These are phyloP conservation scores for Megalonaias nervosa DNA, from an alignment of 1,140 invertebrate genomes.

Conservation along the genomic window DNA sequence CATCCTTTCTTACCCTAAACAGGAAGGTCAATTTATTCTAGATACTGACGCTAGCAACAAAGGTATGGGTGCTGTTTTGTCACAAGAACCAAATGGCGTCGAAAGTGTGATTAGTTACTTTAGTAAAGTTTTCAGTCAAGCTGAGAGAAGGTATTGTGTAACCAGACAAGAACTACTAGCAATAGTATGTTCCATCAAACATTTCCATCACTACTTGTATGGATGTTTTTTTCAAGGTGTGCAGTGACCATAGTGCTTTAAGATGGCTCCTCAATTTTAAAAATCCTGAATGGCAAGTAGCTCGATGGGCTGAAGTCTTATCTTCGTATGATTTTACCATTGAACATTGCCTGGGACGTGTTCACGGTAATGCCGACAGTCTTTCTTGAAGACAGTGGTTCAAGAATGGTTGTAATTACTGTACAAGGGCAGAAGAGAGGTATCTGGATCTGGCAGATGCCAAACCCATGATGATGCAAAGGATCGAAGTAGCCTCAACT, in stretches of 20 bases:
- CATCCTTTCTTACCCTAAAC: constrained; percentile 24
- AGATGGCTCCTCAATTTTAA: too few species aligned
- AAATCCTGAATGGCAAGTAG: too few species aligned
- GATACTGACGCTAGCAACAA: constrained; percentile 22
- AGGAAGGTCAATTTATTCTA: constrained; percentile 6
- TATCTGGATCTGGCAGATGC: too few species aligned
- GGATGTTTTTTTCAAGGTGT: neutral
- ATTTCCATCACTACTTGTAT: constrained; percentile 13
- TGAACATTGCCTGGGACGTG: neutral
- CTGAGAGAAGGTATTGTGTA: constrained; percentile 9
- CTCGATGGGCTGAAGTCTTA: constrained; percentile 5
- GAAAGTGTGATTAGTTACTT: constrained; percentile 15
- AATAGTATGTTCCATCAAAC: neutral
- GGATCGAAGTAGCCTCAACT: too few species aligned
- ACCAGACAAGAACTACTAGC: constrained; percentile 16
- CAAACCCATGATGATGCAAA: too few species aligned
- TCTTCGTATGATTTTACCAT: constrained; percentile 4
- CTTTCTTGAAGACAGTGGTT: too few species aligned
- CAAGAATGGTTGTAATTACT: too few species aligned
- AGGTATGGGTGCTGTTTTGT: neutral
- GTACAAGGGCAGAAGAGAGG: too few species aligned
- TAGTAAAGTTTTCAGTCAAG: neutral
- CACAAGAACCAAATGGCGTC: neutral
- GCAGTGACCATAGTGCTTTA: too few species aligned
- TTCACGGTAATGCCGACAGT: too few species aligned